These are phyloP conservation scores for Diprion similis DNA, from an alignment of 1,140 invertebrate genomes.

Conservation along the genomic window DNA sequence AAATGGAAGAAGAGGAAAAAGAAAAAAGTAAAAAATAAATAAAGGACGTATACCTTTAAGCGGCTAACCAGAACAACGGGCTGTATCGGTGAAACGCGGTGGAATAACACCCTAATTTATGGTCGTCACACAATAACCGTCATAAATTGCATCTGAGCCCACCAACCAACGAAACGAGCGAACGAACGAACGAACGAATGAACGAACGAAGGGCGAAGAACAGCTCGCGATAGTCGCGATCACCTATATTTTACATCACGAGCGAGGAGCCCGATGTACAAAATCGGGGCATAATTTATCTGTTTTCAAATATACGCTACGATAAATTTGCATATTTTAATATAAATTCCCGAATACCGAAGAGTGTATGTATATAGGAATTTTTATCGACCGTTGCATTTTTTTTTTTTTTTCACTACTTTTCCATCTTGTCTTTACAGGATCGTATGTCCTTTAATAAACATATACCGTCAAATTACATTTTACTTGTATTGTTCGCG, in stretches of 20 bases:
- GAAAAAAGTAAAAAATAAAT: not conserved
- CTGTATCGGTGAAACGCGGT: not conserved
- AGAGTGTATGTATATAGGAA: not conserved
- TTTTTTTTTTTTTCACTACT: not conserved
- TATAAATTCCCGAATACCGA: constrained; percentile 35
- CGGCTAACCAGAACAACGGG: not conserved
- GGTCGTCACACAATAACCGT: constrained; percentile 40
- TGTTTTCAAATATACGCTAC: constrained; percentile 31
- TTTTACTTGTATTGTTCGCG: no score
- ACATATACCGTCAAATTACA: no score
- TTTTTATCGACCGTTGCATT: not conserved
- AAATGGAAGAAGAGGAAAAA: not conserved
- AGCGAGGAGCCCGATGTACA: constrained; percentile 11
- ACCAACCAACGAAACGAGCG: constrained; percentile 32
- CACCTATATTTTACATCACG: not conserved
- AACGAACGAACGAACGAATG: constrained; percentile 32
- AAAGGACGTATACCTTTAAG: not conserved
- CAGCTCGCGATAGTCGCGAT: constrained; percentile 7
- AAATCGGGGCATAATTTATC: constrained; percentile 35
- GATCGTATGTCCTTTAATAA: no score
- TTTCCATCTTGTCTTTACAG: no score
- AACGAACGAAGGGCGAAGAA: constrained; percentile 13
- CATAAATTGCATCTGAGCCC: constrained; percentile 40
- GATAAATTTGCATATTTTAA: constrained; percentile 40
- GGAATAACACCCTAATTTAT: constrained; percentile 44